Conservation (phyloP, 2,113 vertebrate genomes). For the Callocephalon fimbriatum region DNA sequence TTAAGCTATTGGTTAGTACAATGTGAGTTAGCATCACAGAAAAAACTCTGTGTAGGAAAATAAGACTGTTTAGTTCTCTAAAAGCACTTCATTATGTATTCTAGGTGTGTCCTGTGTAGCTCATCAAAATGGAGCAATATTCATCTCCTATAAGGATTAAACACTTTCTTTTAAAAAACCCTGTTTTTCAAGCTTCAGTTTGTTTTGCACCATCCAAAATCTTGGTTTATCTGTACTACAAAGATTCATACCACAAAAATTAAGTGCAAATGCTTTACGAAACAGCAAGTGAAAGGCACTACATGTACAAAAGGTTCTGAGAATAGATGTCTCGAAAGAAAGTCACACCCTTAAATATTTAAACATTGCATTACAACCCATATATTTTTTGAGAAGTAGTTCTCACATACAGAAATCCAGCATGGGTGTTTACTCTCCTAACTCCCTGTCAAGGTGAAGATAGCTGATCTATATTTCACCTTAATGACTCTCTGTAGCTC, state of each 20-base stretch:
- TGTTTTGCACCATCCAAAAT: not conserved
- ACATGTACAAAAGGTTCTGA: not conserved
- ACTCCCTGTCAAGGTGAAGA: not conserved
- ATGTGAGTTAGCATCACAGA: not conserved
- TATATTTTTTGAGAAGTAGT: not conserved
- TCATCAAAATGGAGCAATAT: not conserved
- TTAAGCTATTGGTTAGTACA: not conserved
- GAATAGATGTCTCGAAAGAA: not conserved
- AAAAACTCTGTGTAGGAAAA: not conserved
- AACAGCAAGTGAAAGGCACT: not conserved
- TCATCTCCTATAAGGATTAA: not conserved
- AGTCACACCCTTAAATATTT: slow-evolving; percentile 5
- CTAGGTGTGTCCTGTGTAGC: not conserved
- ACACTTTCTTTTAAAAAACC: not conserved
- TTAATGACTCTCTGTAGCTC: not conserved
- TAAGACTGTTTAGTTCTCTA: not conserved
- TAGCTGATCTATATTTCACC: not conserved
- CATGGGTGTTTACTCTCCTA: not conserved
- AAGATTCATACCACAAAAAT: not conserved
- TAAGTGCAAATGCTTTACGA: not conserved
- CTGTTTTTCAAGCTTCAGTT: not conserved
- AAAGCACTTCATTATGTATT: not conserved
- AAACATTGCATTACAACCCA: not conserved
- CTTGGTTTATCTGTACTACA: not conserved
- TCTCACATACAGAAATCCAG: not conserved